These are phyloP conservation scores for Aulostomus chinensis DNA, from an alignment of 2,797 vertebrate species.

Conservation along the genomic window DNA sequence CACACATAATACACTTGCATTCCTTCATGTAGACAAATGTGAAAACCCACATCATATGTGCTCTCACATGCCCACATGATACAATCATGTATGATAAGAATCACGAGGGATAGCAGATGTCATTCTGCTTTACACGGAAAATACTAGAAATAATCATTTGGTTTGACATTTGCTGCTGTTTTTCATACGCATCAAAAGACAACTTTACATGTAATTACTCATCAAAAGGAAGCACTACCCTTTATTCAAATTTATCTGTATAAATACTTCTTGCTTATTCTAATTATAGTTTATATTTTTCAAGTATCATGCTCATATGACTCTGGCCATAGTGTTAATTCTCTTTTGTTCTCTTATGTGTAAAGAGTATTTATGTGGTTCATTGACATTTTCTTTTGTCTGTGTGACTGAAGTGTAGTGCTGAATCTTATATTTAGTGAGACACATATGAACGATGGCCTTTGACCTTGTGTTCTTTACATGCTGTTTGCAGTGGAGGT, in stretches of 20 bases:
- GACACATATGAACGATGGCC: slow-evolving; percentile 51
- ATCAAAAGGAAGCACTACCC: too few relatives aligned
- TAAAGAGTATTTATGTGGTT: too few relatives aligned
- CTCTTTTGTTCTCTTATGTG: too few relatives aligned
- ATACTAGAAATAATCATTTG: slow-evolving; percentile 49
- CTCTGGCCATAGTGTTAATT: too few relatives aligned
- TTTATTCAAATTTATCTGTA: too few relatives aligned
- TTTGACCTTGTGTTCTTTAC: slow-evolving; percentile 61
- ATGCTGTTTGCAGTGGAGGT: slow-evolving; percentile 32
- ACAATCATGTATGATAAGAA: slow-evolving; percentile 25
- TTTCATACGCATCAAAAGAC: slow-evolving; percentile 21
- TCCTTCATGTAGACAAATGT: slow-evolving; percentile 27
- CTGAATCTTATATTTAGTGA: slow-evolving; percentile 25
- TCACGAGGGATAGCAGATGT: slow-evolving; percentile 60
- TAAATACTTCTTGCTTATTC: too few relatives aligned
- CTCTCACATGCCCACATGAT: slow-evolving; percentile 21
- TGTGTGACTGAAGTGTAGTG: slow-evolving; percentile 4
- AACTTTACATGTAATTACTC: slow-evolving; percentile 3
- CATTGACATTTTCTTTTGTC: slow-evolving; percentile 23
- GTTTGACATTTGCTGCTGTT: slow-evolving; percentile 37
- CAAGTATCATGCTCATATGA: too few relatives aligned
- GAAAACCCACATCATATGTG: slow-evolving; percentile 39
- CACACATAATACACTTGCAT: slow-evolving; percentile 26
- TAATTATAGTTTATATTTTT: too few relatives aligned
- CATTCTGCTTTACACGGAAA: slow-evolving; percentile 56